Base-by-base conservation (phyloP, 2,888 invertebrate species). In the Leptopilina syphax region DNA sequence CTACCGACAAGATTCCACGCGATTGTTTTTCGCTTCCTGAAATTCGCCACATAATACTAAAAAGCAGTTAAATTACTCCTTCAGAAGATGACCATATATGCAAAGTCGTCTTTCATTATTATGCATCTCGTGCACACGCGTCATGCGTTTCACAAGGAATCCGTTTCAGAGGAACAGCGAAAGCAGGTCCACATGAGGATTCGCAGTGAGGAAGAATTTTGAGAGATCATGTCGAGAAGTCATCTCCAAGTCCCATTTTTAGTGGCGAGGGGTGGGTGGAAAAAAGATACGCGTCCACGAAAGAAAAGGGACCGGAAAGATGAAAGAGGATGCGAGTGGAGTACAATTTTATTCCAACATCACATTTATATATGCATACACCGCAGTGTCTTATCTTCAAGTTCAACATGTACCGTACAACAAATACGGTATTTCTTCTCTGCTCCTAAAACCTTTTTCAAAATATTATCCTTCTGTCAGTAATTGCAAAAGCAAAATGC, bases 61-160 rank as follows among this genome's bases (percentile, higher is more conserved):
- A 10, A 50, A 68, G 50, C 18, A 24, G 68, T 68, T 68, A 24
- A 68, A 68, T 68, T 68, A 68, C 47, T 50, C 18, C 47, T 47
- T 50, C 50, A 68, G 24, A 47, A 47, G 44, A 78, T 80, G 82
- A 84, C 78, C 82, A 68, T 70, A 54, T 60, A 41, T 76, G 60
- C 57, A 79, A 77, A 76, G 77, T 78, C 77, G 80, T 60, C 79
- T 78, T 70, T 77, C 80, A 84, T 85, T 85, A 82, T 85, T 85
- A 85, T 85, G 82, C 83, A 80, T 83, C 83, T 77, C 83, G 77
- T 85, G 83, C 79, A 78, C 44, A 60, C 76, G 76, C 76, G 65
- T 66, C 67, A 76, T 81, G 81, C 79, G 77, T 83, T 81, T 80
- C 77, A 68, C 44, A 44, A 18, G 68, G 18, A 18, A 18, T 18